Evolutionary conservation across 2,113 vertebrate genomes (phyloP), one percentile per base, ranked within the genome.

Genomic region (Pterophyllum scalare): DNA sequence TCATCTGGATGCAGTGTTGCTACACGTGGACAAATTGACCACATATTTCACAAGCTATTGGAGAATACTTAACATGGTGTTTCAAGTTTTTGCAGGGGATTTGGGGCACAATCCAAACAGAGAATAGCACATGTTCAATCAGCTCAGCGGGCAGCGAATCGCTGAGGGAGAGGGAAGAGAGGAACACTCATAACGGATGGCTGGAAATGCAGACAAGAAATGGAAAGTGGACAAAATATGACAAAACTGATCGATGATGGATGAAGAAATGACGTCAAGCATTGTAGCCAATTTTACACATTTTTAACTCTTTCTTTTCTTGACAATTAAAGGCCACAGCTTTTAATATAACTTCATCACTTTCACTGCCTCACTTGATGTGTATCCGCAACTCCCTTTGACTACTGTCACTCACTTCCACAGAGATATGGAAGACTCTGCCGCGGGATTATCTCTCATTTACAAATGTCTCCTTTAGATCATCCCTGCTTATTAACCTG

Each of bases 101-200:
- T 92, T 89, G 88, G 85, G 87, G 84, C 79, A 8, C 65, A 90
- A 85, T 89, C 92, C 87, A 92, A 92, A 87, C 84, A 91, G 81
- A 52, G 62, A 91, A 61, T 82, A 75, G 83, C 85, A 85, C 88
- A 91, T 89, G 89, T 91, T 91, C 86, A 91, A 87, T 93, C 88
- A 85, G 81, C 87, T 89, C 86, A 74, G 84, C 87, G 74, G 79
- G 81, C 79, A n/a, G 70, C 13, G 3, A 75, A 75, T n/a, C 15
- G 62, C 59, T 38, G 79, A 52, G 43, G 70, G 56, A 83, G 46
- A 75, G 14, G 19, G 40, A 13, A 46, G 7, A 13, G 65, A 56
- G 80, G 22, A 26, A 12, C 6, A 0, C 70, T 81, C 7, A 43
- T 62, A 80, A 75, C 5, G 57, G 74, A 81, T 75, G 70, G 64